A percentile compares a stretch with the other conserved stretches of the same genome.
These are phyloP conservation scores for Orthosia gracilis DNA, from an alignment of 2,888 invertebrate genomes.

Conservation along the genomic window DNA sequence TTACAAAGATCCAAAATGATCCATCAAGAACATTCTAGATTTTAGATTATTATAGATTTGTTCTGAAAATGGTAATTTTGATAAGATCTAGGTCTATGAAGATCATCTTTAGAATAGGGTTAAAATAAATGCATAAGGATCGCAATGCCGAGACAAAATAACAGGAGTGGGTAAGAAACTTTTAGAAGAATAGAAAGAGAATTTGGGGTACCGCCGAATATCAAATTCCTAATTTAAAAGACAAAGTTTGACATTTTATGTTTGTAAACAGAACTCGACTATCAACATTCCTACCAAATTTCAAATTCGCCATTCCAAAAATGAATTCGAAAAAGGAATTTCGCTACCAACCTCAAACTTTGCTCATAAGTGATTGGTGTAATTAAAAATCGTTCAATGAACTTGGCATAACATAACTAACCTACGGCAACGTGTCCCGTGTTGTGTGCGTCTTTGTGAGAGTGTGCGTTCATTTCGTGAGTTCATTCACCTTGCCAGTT, in stretches of 20 bases:
- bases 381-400: conserved; percentile 76
- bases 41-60: too few relatives aligned
- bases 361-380: conserved; percentile 64
- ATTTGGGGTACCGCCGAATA: neutral
- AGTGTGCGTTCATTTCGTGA: conserved; percentile 89
- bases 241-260: neutral
- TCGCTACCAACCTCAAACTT: conserved; percentile 62
- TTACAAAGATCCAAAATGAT: too few relatives aligned
- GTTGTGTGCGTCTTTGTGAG: conserved; percentile 74
- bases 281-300: neutral
- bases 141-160: neutral
- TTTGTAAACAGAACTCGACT: neutral
- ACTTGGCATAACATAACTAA: conserved; percentile 80
- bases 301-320: neutral
- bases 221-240: neutral
- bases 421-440: conserved; percentile 84
- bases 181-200: neutral
- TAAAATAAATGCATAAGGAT: neutral
- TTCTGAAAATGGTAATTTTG: neutral
- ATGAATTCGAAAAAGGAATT: conserved; percentile 45
- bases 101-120: neutral
- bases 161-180: neutral
- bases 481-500: conserved; percentile 90
- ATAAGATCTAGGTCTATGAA: neutral
- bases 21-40: too few relatives aligned